Percentiles rank a stretch among this genome's conserved stretches.
Conservation (phyloP, 2,888 invertebrate species). For the Meghimatium bilineatum region DNA sequence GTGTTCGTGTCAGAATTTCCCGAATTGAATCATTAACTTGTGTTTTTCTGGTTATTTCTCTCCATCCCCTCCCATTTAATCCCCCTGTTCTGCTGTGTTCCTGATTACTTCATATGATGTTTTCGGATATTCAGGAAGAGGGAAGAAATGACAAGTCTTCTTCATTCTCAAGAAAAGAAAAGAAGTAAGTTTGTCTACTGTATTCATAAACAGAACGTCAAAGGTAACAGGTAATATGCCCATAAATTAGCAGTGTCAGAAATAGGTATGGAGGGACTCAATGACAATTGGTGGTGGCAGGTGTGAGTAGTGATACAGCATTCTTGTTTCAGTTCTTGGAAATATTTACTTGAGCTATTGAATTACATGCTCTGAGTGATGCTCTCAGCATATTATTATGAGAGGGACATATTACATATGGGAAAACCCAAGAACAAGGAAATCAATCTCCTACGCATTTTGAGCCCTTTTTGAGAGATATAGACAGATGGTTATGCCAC, state of each 20-base stretch:
- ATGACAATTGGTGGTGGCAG: neutral
- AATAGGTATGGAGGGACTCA: neutral
- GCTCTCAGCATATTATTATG: too few species aligned
- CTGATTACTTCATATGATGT: conserved; percentile 65
- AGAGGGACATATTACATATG: too few species aligned
- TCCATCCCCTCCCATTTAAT: conserved; percentile 57
- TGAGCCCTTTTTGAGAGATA: too few species aligned
- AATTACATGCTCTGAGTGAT: too few species aligned
- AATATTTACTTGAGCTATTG: too few species aligned
- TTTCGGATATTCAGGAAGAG: conserved; percentile 61
- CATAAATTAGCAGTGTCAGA: neutral
- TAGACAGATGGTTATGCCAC: neutral
- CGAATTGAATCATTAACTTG: conserved; percentile 23
- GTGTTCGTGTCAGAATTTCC: neutral
- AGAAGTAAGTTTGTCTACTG: conserved; percentile 49
- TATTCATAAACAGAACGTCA: neutral
- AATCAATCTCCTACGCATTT: too few species aligned
- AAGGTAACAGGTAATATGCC: neutral
- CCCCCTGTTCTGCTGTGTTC: conserved; percentile 61
- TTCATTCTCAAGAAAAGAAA: conserved; percentile 52
- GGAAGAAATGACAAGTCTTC: conserved; percentile 46
- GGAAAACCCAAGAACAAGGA: too few species aligned
- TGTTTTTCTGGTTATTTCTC: conserved; percentile 56
- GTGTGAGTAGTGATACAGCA: neutral
- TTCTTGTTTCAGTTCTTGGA: too few species aligned